Percentiles rank a stretch among this genome's conserved stretches.
Evolutionary conservation across 2,113 vertebrate species (phyloP).

Genomic region (Chaenocephalus aceratus): DNA sequence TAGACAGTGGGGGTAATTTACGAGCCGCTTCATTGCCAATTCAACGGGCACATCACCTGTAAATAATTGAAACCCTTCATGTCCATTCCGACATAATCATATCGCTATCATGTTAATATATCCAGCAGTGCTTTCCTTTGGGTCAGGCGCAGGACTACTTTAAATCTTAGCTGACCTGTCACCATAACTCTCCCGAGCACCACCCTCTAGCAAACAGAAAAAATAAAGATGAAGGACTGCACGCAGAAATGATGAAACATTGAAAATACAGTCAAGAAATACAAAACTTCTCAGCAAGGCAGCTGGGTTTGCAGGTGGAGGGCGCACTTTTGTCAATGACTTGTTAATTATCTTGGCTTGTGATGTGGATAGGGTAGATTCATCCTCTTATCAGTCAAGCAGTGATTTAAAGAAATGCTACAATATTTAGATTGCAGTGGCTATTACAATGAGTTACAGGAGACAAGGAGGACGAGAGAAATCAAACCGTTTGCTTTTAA

Average conservation of each 20-base stretch:
- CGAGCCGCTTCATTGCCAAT: conserved; percentile 81
- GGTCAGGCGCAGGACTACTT: conserved; percentile 67
- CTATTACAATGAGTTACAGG: conserved; percentile 28
- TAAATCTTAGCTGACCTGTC: conserved; percentile 73
- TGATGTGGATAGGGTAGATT: conserved; percentile 47
- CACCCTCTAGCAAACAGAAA: conserved; percentile 55
- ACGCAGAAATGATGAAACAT: conserved; percentile 57
- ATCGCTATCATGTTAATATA: conserved; percentile 80
- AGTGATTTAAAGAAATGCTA: conserved; percentile 28
- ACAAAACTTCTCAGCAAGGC: conserved; percentile 1
- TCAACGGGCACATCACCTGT: conserved; percentile 84
- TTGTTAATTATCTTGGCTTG: conserved; percentile 64
- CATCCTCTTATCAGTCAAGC: conserved; percentile 59
- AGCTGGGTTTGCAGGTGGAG: conserved; percentile 35
- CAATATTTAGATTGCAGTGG: conserved; percentile 15
- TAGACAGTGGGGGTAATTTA: conserved; percentile 82
- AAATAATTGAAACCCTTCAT: conserved; percentile 86
- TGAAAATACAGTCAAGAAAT: conserved; percentile 64
- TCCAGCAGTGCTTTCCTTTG: conserved; percentile 61
- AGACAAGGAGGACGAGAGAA: conserved; percentile 31
- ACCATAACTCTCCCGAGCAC: conserved; percentile 65
- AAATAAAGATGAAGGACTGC: conserved; percentile 57
- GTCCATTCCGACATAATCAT: conserved; percentile 83
- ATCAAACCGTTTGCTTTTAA: conserved; percentile 47
- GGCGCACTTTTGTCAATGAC: conserved; percentile 16